phyloP scores from a whole-genome alignment of 2,888 invertebrate species.

The Argyra leucocephala region DNA sequence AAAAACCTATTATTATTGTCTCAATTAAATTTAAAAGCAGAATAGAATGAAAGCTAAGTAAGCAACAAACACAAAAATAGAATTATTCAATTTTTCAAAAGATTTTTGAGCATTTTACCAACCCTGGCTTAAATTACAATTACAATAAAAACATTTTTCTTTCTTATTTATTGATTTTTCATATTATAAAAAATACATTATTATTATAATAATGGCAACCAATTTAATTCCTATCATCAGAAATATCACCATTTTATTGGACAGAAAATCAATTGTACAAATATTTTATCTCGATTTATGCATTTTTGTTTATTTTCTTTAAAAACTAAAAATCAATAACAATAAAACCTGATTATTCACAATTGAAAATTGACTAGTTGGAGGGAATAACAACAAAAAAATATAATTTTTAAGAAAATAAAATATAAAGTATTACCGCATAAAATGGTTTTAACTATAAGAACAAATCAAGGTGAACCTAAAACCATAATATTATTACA shows the following conservation, averaged over 20 bases:
- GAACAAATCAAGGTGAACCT: neutral
- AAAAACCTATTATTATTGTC: no score
- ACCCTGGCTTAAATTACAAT: no score
- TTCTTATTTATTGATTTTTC: no score
- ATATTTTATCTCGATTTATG: conserved; percentile 4
- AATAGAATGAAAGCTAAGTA: no score
- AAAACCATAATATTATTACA: no score
- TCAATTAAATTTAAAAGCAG: no score
- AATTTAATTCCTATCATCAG: neutral
- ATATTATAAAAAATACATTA: neutral
- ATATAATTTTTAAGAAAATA: neutral
- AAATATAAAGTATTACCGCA: neutral
- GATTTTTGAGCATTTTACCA: no score
- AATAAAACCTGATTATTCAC: neutral
- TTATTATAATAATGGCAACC: conserved; percentile 6
- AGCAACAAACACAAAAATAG: no score
- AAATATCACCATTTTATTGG: conserved; percentile 6
- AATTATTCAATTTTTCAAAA: no score
- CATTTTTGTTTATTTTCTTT: neutral
- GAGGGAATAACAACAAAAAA: no score
- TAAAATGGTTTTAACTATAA: neutral
- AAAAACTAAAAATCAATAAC: neutral
- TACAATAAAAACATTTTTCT: no score
- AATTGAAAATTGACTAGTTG: neutral
- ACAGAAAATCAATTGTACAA: neutral